These are phyloP conservation scores for Chloebia gouldiae DNA, from an alignment of 2,113 vertebrate genomes.

Conservation along the genomic window DNA sequence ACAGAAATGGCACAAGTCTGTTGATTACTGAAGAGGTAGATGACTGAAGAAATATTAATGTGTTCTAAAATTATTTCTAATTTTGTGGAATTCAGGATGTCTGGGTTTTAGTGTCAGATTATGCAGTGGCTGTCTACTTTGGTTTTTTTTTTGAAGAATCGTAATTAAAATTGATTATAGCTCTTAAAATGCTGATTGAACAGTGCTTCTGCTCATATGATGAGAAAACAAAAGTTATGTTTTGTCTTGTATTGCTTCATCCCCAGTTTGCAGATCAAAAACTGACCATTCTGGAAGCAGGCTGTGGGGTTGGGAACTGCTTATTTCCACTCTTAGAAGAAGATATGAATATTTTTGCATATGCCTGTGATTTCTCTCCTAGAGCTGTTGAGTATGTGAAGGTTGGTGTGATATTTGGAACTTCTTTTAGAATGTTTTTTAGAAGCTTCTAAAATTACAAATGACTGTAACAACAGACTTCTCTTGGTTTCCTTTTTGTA, in stretches of 20 bases:
- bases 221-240: background rate
- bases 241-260: constrained; percentile 1
- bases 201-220: background rate
- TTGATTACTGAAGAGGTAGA: background rate
- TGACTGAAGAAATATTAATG: background rate
- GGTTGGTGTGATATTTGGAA: constrained; percentile 71
- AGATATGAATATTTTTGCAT: constrained; percentile 87
- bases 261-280: constrained; percentile 83
- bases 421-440: background rate
- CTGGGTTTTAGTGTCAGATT: background rate
- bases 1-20: background rate
- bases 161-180: background rate
- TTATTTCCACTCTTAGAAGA: constrained; percentile 94
- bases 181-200: background rate
- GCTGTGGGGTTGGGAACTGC: constrained; percentile 96
- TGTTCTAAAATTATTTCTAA: background rate
- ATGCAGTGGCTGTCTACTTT: background rate
- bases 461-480: background rate
- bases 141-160: background rate
- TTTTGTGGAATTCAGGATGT: background rate
- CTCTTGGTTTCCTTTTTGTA: background rate
- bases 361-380: constrained; percentile 97
- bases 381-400: constrained; percentile 93
- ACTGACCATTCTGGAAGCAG: constrained; percentile 91
- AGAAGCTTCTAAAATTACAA: background rate